Evolutionary conservation across 2,888 invertebrate species (phyloP).

Genomic region (Sarcophaga carnaria): DNA sequence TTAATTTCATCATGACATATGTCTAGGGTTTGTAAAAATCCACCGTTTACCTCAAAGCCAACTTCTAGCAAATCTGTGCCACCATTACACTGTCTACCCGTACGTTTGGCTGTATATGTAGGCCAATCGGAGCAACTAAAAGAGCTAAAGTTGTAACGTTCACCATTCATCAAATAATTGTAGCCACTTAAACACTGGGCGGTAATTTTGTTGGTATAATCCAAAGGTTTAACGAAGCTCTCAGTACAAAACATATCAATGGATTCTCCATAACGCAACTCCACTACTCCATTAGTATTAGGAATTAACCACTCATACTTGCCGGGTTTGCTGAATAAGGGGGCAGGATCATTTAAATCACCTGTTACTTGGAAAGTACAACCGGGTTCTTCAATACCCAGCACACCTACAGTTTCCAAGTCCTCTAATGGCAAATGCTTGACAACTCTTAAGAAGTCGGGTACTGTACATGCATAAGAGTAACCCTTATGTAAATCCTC

Average conservation of each 20-base stretch:
- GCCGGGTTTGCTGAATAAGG: constrained; percentile 83
- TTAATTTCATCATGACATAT: constrained; percentile 80
- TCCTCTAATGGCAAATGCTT: constrained; percentile 77
- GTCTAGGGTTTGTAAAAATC: constrained; percentile 80
- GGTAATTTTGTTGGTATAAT: constrained; percentile 70
- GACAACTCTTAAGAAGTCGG: constrained; percentile 74
- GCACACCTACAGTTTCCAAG: constrained; percentile 67
- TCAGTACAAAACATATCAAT: constrained; percentile 78
- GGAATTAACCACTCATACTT: constrained; percentile 77
- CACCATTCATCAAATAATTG: constrained; percentile 72
- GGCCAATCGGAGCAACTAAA: constrained; percentile 79
- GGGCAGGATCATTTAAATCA: constrained; percentile 83
- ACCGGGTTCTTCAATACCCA: constrained; percentile 66
- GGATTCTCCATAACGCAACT: constrained; percentile 72
- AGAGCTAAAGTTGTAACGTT: constrained; percentile 74
- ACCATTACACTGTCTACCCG: constrained; percentile 75
- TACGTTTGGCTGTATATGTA: constrained; percentile 74
- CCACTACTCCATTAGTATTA: constrained; percentile 73
- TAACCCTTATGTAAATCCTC: constrained; percentile 80
- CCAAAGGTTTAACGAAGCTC: constrained; percentile 71
- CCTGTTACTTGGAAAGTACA: constrained; percentile 75
- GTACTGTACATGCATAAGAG: constrained; percentile 76
- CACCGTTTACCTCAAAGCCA: constrained; percentile 77
- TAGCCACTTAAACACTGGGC: constrained; percentile 75
- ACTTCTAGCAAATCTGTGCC: constrained; percentile 78